These are phyloP conservation scores for Margarornis squamiger DNA, from an alignment of 2,797 vertebrate species.

Conservation along the genomic window DNA sequence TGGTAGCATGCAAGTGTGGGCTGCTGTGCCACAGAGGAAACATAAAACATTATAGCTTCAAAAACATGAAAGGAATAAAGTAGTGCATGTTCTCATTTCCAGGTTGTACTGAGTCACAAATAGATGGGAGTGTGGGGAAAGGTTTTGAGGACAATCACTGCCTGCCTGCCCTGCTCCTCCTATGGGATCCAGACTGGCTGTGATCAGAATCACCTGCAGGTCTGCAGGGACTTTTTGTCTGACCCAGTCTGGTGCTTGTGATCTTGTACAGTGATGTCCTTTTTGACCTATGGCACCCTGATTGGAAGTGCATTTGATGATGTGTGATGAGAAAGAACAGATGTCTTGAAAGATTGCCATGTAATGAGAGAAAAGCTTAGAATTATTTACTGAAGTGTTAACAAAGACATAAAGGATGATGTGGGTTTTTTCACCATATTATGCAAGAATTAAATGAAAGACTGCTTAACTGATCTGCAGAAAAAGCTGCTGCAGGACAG, in stretches of 20 bases:
- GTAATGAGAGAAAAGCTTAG: background rate
- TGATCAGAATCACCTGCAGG: background rate
- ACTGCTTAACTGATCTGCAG: background rate
- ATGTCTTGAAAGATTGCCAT: background rate
- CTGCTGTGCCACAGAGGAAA: background rate
- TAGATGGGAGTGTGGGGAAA: background rate
- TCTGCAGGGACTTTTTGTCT: background rate
- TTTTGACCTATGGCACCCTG: background rate
- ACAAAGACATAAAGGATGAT: background rate
- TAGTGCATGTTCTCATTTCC: background rate
- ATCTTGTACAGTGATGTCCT: background rate
- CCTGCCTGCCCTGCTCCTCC: background rate
- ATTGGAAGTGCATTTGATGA: background rate
- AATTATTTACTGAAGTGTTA: background rate
- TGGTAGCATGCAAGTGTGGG: background rate
- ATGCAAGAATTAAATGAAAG: background rate
- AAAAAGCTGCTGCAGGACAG: background rate
- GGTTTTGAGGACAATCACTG: background rate
- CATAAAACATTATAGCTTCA: background rate
- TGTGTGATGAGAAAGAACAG: background rate
- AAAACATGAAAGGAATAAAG: background rate
- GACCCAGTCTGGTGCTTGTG: background rate
- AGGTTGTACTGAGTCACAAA: background rate
- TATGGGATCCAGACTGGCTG: background rate
- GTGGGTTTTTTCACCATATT: background rate